Evolutionary conservation across 2,113 vertebrate genomes (phyloP).

Genomic region (Pipra filicauda): DNA sequence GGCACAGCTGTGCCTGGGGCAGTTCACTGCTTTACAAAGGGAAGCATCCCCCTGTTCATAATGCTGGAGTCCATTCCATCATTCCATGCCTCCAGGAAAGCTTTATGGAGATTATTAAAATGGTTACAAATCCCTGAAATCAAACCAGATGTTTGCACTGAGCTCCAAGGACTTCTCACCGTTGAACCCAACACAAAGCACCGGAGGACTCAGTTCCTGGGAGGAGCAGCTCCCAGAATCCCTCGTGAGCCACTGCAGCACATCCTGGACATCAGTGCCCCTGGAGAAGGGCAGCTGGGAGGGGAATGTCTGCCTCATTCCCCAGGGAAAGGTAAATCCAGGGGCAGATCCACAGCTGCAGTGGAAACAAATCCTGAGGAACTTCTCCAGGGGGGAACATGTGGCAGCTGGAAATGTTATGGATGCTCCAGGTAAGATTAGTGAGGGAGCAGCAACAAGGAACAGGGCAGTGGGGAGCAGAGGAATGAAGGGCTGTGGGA

Average conservation of each 20-base stretch:
- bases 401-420: accelerated
- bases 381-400: neutral
- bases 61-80: neutral
- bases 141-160: neutral
- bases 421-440: accelerated
- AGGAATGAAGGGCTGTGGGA: neutral
- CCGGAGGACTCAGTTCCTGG: accelerated
- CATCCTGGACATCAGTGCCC: neutral
- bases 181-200: accelerated
- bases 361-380: neutral
- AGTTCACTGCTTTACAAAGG: neutral
- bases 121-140: neutral
- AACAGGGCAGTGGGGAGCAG: neutral
- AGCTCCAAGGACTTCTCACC: neutral
- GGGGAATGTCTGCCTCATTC: neutral
- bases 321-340: neutral
- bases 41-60: neutral
- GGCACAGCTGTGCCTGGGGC: neutral
- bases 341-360: neutral
- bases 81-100: neutral
- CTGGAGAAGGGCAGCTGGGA: neutral
- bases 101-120: neutral
- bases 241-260: neutral
- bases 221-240: neutral
- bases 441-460: neutral